Base-by-base conservation (phyloP, 2,888 invertebrate genomes). In the Trissoscelio sp. region DNA sequence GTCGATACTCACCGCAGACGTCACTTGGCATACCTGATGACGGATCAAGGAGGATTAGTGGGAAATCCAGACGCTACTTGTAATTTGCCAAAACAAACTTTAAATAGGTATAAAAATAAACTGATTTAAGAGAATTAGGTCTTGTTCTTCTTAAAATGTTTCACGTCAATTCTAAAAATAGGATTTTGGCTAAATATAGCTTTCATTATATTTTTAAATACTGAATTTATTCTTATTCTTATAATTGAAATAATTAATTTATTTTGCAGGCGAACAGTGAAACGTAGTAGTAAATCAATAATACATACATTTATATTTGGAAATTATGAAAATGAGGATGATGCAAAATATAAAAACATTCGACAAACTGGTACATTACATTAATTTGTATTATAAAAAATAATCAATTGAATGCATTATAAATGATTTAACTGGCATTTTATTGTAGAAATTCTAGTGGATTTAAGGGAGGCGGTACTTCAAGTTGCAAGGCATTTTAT, bases 1-100 rank as follows among this genome's bases (percentile, higher is more conserved):
- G 93, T 97, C 79, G 98, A 98, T 88, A 97, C 97, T 2, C 97
- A 98, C 89, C 93, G 98, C 66, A 94, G 98, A 82, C 94, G 98
- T 83, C 98, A 98, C 92, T 93, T 98, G 84, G 99, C 99, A 7
- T 98, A 98, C 91, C 93, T 99, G 51, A 98, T 98, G 98, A 97
- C 98, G 34, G 98, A 98, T 91, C 98, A 98, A 90, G 99, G 98
- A 42, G 97, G 97, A 67, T 93, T 98, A 74, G 96, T 98, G 39
- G 96, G 96, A 3, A 98, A 97, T 92, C 97, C 98, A 1, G 96
- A 97, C 89, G 96, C 96, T 11, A 94, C 95, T 0, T 95, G 96
- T 0, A 98, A 98, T 92, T 93, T 99, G 83, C 98, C 99, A 4
- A 99, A 99, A 91, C 98, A 98, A 91, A 97, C 97, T 88, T 93